These are phyloP conservation scores for Podiceps cristatus DNA, from an alignment of 2,113 vertebrate species.

Conservation along the genomic window DNA sequence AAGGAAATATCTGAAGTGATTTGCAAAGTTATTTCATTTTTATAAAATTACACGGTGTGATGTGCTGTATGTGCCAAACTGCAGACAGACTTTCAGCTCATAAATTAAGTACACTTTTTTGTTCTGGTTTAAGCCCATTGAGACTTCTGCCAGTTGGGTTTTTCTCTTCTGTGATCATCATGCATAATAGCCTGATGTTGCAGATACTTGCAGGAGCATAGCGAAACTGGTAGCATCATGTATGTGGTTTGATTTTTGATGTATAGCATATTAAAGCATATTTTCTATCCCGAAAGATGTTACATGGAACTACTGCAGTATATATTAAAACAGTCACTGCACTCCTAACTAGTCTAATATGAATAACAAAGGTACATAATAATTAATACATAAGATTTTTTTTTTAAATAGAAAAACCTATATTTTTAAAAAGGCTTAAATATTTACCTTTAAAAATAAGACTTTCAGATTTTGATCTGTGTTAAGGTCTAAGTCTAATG, in stretches of 20 bases:
- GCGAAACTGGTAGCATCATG: constrained; percentile 61
- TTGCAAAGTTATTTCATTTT: constrained; percentile 61
- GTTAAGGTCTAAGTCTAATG: not conserved
- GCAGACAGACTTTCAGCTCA: constrained; percentile 40
- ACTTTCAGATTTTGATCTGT: not conserved
- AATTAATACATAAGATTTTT: not conserved
- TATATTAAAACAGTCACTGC: constrained; percentile 11
- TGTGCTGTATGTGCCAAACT: constrained; percentile 19
- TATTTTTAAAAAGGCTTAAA: not conserved
- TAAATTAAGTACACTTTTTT: constrained; percentile 60
- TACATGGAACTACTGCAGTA: not conserved
- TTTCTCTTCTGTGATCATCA: constrained; percentile 56
- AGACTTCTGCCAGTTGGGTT: constrained; percentile 56
- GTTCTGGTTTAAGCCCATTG: constrained; percentile 52
- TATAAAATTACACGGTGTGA: constrained; percentile 46
- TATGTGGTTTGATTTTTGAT: constrained; percentile 67
- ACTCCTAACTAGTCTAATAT: not conserved
- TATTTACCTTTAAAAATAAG: not conserved
- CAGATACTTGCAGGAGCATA: constrained; percentile 61
- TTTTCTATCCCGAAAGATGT: not conserved
- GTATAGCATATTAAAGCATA: constrained; percentile 54
- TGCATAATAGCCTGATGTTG: constrained; percentile 49
- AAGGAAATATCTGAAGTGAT: constrained; percentile 34
- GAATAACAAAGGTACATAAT: not conserved
- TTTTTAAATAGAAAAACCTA: not conserved